Evolutionary conservation across 2,888 invertebrate species (phyloP).

Genomic region (Hypena proboscidalis): DNA sequence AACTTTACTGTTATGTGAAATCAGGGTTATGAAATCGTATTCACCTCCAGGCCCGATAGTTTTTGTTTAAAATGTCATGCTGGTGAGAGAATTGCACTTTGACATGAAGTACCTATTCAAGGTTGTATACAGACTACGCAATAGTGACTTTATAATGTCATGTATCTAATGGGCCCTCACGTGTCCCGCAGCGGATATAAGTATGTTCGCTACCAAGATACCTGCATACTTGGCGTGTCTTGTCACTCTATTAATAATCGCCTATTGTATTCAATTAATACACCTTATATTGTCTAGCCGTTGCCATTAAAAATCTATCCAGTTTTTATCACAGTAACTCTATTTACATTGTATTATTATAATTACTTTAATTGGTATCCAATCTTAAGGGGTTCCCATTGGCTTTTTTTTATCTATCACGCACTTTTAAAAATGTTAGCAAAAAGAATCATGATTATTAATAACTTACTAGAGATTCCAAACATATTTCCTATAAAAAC

Average conservation of each 20-base stretch:
- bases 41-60: too few species aligned
- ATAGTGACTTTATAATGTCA: neutral
- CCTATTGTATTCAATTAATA: conserved; percentile 16
- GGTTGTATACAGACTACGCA: neutral
- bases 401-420: neutral
- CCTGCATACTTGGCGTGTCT: conserved; percentile 10
- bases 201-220: conserved; percentile 4
- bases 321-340: conserved; percentile 4
- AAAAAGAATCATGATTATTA: too few species aligned
- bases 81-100: neutral
- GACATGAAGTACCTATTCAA: neutral
- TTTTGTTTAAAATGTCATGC: neutral
- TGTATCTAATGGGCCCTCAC: neutral
- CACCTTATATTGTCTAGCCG: conserved; percentile 6
- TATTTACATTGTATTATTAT: conserved; percentile 6
- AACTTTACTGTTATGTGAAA: too few species aligned
- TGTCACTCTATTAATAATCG: conserved; percentile 12
- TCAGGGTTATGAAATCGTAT: too few species aligned
- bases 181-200: conserved; percentile 1
- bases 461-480: too few species aligned
- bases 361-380: conserved; percentile 1
- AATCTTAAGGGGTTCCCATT: too few species aligned
- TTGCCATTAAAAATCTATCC: conserved; percentile 9
- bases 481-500: too few species aligned
- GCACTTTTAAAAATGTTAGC: neutral